These are phyloP conservation scores for Neopipo cinnamomea DNA, from an alignment of 2,113 vertebrate genomes.

Conservation along the genomic window DNA sequence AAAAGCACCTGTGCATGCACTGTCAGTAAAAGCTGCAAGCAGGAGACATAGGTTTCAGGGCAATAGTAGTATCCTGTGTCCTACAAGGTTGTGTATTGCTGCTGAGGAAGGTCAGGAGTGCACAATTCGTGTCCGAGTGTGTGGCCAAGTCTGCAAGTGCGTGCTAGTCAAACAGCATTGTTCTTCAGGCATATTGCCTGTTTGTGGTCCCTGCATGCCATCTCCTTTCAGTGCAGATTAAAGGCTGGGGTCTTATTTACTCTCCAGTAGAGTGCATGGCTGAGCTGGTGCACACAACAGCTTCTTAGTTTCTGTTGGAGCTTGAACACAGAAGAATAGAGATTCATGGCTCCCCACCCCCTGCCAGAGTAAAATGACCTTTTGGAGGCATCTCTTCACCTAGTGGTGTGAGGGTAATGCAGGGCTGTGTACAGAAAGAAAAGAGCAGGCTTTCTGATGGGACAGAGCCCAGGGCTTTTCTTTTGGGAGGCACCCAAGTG, in stretches of 20 bases:
- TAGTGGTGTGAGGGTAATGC: conserved; percentile 62
- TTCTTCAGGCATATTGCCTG: background rate
- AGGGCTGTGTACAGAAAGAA: background rate
- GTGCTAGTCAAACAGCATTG: background rate
- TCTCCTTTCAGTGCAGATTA: conserved; percentile 69
- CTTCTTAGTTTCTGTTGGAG: conserved; percentile 71
- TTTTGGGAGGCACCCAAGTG: conserved; percentile 24
- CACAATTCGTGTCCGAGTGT: background rate
- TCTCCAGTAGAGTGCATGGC: conserved; percentile 70
- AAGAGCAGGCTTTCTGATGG: background rate
- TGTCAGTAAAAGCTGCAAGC: background rate
- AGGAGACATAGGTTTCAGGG: background rate
- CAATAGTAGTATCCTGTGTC: background rate
- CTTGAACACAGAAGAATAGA: conserved; percentile 72
- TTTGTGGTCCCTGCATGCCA: background rate
- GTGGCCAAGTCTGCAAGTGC: background rate
- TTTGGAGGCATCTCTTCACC: conserved; percentile 73
- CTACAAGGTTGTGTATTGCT: background rate
- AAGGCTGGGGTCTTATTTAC: conserved; percentile 73
- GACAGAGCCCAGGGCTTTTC: background rate
- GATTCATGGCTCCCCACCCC: conserved; percentile 63
- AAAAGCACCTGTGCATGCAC: background rate
- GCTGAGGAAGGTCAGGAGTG: background rate
- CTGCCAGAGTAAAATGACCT: conserved; percentile 76
- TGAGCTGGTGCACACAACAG: conserved; percentile 75